A percentile compares a stretch with the other conserved stretches of the same genome.
phyloP scores from a whole-genome alignment of 2,797 vertebrate species.

The Brachyalestes nurse region DNA sequence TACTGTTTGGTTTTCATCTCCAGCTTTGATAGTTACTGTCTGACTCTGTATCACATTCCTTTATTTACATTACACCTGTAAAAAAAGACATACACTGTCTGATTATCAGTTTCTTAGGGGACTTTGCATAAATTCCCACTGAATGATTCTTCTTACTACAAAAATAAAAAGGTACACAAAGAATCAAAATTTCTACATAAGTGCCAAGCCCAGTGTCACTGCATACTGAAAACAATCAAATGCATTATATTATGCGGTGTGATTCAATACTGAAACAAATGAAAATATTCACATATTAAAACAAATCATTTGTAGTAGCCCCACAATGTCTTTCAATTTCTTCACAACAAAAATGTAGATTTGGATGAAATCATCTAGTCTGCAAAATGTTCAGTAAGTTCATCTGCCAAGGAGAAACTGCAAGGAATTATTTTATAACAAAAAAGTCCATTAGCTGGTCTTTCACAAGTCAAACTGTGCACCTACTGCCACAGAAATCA shows the following conservation, averaged over 20 bases:
- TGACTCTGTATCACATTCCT: neutral
- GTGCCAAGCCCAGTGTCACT: neutral
- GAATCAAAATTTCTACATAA: neutral
- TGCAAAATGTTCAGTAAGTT: neutral
- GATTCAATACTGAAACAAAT: neutral
- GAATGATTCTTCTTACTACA: neutral
- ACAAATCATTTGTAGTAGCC: neutral
- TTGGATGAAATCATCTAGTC: neutral
- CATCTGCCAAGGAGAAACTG: neutral
- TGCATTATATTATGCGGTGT: neutral
- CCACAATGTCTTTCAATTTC: neutral
- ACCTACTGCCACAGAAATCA: neutral
- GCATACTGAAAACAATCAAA: neutral
- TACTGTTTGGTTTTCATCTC: neutral
- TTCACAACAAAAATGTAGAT: neutral
- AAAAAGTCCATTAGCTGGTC: neutral
- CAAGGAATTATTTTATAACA: neutral
- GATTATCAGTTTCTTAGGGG: neutral
- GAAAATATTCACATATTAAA: neutral
- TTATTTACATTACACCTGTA: slow-evolving; percentile 2
- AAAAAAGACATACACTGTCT: neutral
- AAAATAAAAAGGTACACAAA: neutral
- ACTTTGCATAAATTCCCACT: neutral
- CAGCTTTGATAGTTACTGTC: neutral
- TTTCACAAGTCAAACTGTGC: neutral